phyloP scores from a whole-genome alignment of 2,888 invertebrate species.

The Muscina levida region DNA sequence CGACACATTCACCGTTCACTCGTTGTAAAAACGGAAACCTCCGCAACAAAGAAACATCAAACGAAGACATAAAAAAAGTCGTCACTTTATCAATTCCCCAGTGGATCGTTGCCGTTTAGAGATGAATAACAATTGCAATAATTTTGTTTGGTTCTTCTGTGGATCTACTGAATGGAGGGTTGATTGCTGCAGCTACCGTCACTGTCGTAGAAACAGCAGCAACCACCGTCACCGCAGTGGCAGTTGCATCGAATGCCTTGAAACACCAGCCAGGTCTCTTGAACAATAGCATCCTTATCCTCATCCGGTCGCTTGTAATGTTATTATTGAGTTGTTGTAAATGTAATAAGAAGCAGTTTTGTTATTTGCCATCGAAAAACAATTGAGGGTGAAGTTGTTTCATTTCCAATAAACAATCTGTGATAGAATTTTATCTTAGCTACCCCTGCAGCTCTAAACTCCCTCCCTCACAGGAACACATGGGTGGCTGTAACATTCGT shows the following conservation, averaged over 20 bases:
- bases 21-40: background rate
- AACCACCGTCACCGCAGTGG: background rate
- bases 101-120: slow-evolving; percentile 54
- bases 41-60: slow-evolving; percentile 6
- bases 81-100: slow-evolving; percentile 63
- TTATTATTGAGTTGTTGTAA: slow-evolving; percentile 73
- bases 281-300: slow-evolving; percentile 55
- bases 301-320: slow-evolving; percentile 68
- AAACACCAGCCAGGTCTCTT: slow-evolving; percentile 7
- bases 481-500: slow-evolving; percentile 18
- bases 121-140: slow-evolving; percentile 35
- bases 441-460: slow-evolving; percentile 56
- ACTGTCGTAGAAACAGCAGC: background rate
- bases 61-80: slow-evolving; percentile 43
- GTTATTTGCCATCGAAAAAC: slow-evolving; percentile 38
- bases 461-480: slow-evolving; percentile 23
- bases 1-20: slow-evolving; percentile 26
- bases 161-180: slow-evolving; percentile 34
- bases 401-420: slow-evolving; percentile 54
- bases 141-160: slow-evolving; percentile 25
- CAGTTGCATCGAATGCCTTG: slow-evolving; percentile 43
- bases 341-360: slow-evolving; percentile 38
- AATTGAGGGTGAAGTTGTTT: slow-evolving; percentile 60
- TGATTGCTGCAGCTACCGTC: slow-evolving; percentile 33
- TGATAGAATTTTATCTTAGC: slow-evolving; percentile 47